These are phyloP conservation scores for Rhynchomys soricoides DNA, from an alignment of 2,113 vertebrate species.

Conservation along the genomic window DNA sequence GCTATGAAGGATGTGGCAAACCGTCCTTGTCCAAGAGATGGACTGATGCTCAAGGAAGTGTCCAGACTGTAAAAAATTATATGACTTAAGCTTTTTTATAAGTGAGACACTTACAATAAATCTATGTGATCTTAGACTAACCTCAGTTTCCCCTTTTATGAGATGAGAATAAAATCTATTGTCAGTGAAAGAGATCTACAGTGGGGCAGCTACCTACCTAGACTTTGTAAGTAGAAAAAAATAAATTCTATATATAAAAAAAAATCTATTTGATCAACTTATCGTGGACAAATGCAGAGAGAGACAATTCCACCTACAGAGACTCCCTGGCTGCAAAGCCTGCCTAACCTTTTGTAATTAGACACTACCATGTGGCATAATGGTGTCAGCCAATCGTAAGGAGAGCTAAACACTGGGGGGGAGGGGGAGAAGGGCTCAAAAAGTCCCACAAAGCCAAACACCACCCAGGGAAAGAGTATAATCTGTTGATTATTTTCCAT, in stretches of 20 bases:
- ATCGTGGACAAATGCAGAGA: background rate
- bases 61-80: background rate
- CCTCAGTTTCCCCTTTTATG: slow-evolving; percentile 15
- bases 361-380: background rate
- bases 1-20: background rate
- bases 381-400: slow-evolving; percentile 7
- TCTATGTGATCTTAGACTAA: background rate
- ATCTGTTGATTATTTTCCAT: background rate
- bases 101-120: background rate
- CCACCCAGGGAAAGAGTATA: background rate
- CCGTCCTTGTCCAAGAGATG: background rate
- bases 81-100: background rate
- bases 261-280: background rate
- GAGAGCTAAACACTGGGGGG: background rate
- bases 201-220: background rate
- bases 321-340: background rate
- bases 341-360: background rate
- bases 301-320: background rate
- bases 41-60: background rate
- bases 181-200: background rate
- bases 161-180: background rate
- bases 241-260: background rate
- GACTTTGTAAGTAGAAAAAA: background rate
- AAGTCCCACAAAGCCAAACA: background rate
- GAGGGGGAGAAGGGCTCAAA: no score